Evolutionary conservation across 2,888 invertebrate species (phyloP), one percentile per base, ranked within the genome.

Genomic region (Microctonus aethiopoides): DNA sequence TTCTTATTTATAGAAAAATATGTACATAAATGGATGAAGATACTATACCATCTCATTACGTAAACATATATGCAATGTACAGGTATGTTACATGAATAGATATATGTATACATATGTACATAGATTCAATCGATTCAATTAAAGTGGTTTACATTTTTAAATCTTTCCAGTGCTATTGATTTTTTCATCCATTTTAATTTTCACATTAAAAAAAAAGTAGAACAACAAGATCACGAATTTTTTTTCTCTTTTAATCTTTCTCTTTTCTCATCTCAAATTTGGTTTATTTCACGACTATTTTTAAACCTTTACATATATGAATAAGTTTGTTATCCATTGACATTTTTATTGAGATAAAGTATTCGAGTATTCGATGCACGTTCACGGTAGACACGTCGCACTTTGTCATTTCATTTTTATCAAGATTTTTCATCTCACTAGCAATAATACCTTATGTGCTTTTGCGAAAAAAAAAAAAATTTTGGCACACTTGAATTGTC

Each of bases 371-470:
- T 63, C 68, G 46, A 29, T 32, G 63, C 68, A 69, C 68, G 68
- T 69, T 34, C 20, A 10, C 32, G 22, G 24, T 59, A 57, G 57
- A 69, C 68, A 69, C 57, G 68, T 46, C 46, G 63, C 54, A 69
- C 68, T 69, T 69, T 69, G 68, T 69, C 68, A 69, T 69, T 69
- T 63, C 64, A 63, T 69, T 64, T 69, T 69, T 69, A 57, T 57
- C 68, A 63, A 26, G 46, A 69, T 69, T 69, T 69, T 69, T 68
- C 57, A 69, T 69, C 68, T 64, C 32, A 46, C 63, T 64, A 11
- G 68, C 68, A 69, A 69, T 69, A 69, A 69, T 69, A 64, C 20
- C 57, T 57, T 51, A 59, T 61, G 59, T n/a, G n/a, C n/a, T 59
- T 41, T 57, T 16, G 22, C n/a, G n/a, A n/a, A 22, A 39, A 36